These are phyloP conservation scores for Macrophya alboannulata DNA, from an alignment of 2,888 invertebrate species.

Conservation along the genomic window DNA sequence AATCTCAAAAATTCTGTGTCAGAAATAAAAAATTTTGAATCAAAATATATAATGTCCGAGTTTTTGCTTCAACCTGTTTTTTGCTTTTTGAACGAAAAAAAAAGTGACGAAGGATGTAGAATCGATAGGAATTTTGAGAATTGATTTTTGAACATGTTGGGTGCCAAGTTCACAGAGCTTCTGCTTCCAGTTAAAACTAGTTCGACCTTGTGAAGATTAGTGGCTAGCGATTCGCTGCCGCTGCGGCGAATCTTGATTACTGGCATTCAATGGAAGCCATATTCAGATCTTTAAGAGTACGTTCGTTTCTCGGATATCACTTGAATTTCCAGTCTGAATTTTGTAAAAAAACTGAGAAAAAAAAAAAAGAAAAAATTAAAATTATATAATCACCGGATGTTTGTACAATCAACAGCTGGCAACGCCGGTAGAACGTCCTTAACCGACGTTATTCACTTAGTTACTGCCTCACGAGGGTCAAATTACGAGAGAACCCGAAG, in stretches of 20 bases:
- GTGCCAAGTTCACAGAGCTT: neutral
- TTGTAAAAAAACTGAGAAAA: neutral
- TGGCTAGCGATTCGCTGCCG: too few species aligned
- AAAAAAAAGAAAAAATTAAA: neutral
- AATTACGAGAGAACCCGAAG: neutral
- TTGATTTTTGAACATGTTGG: slow-evolving; percentile 17
- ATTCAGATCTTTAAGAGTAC: neutral
- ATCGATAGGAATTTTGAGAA: neutral
- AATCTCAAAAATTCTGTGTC: too few species aligned
- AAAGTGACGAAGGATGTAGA: too few species aligned
- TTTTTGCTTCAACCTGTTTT: too few species aligned
- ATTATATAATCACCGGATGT: slow-evolving; percentile 6
- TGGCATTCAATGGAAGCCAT: neutral
- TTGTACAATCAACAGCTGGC: neutral
- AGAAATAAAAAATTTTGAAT: too few species aligned
- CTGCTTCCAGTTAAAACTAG: neutral
- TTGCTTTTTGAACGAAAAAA: too few species aligned
- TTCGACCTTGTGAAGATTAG: too few species aligned
- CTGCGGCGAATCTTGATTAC: too few species aligned
- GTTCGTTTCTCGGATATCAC: neutral
- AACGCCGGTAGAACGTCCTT: neutral
- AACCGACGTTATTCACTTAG: slow-evolving; percentile 1
- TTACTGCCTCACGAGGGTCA: neutral
- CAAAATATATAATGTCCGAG: too few species aligned
- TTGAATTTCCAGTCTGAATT: neutral